phyloP scores from a whole-genome alignment of 1,140 invertebrate species.

The Sipha flava region DNA sequence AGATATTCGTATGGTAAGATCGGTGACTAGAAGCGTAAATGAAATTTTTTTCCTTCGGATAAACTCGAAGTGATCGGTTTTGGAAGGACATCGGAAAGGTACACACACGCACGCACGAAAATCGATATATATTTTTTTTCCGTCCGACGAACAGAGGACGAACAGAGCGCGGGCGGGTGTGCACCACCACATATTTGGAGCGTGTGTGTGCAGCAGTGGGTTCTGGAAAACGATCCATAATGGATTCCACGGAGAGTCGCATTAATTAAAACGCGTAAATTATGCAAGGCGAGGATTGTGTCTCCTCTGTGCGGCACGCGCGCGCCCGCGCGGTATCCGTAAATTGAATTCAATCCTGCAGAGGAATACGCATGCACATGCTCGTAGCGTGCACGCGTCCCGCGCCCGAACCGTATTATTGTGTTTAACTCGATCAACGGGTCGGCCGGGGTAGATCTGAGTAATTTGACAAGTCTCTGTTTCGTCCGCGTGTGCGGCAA shows the following conservation, averaged over 20 bases:
- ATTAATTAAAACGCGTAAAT: slow-evolving; percentile 32
- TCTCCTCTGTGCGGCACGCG: too few species aligned
- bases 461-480: too few species aligned
- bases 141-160: not conserved
- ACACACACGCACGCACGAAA: too few species aligned
- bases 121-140: not conserved
- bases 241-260: slow-evolving; percentile 28
- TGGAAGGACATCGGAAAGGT: too few species aligned
- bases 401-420: not conserved
- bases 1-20: too few species aligned
- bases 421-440: not conserved
- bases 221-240: slow-evolving; percentile 27
- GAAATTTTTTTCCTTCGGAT: too few species aligned
- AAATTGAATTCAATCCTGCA: slow-evolving; percentile 17
- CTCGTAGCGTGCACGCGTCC: not conserved
- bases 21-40: too few species aligned
- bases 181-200: too few species aligned
- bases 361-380: not conserved
- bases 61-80: too few species aligned
- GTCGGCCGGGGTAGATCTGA: not conserved
- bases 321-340: not conserved
- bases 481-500: too few species aligned
- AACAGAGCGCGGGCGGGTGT: too few species aligned
- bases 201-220: not conserved
- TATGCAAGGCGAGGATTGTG: slow-evolving; percentile 23